Base-by-base conservation (phyloP, 2,113 vertebrate species). In the Galemys pyrenaicus region DNA sequence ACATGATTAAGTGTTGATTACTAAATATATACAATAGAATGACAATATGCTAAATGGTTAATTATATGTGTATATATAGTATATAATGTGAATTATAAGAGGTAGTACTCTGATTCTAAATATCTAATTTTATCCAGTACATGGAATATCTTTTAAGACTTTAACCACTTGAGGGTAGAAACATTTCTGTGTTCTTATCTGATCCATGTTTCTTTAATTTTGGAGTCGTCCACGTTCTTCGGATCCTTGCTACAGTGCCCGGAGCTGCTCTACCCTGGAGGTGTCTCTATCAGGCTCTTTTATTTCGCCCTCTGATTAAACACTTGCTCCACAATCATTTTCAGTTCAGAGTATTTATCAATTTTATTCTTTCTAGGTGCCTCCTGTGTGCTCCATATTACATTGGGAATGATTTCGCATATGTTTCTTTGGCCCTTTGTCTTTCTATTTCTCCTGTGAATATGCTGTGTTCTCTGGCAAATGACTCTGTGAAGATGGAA, bases 311-410 rank as follows among this genome's bases (percentile, higher is more conserved):
- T 91, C 41, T 92, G 74, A 91, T 91, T 92, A 85, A 92, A 94
- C 15, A 60, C 24, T 82, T 94, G 22, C 37, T 95, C 67, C 78
- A 58, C 88, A 88, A 89, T 86, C 11, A 91, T 95, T 95, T 94
- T 92, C 24, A 73, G 6, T 95, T 94, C 70, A 65, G n/a, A 93
- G 37, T 83, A 35, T 87, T 94, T 95, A 92, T 78, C 81, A 90
- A 17, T 94, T 92, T 87, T 84, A 92, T 74, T 94, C 30, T 74
- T 67, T 88, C 78, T 82, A 86, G 92, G 78, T 94, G 68, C 20
- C 67, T 81, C 16, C 16, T 73, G 9, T 90, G 32, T 64, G 26
- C 85, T 92, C 44, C 22, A 86, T 92, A 95, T 78, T 87, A 39
- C 13, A 37, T 39, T 82, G 30, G 3, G 19, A 64, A 75, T 85